These are phyloP conservation scores for Carollia perspicillata DNA, from an alignment of 2,113 vertebrate species.

Conservation along the genomic window DNA sequence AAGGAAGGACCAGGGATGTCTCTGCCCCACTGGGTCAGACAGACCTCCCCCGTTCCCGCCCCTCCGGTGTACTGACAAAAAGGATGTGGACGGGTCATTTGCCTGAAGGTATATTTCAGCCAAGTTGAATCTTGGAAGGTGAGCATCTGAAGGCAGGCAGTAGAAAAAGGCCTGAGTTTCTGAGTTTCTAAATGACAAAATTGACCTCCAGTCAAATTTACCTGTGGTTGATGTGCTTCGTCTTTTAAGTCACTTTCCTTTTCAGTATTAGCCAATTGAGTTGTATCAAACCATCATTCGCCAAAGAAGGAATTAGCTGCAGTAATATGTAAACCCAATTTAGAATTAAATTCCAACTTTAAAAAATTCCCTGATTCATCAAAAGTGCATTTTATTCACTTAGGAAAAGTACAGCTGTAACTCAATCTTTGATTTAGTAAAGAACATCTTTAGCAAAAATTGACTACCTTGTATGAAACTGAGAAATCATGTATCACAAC, in stretches of 20 bases:
- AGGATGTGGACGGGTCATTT: neutral
- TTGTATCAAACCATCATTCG: conserved; percentile 33
- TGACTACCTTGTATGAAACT: conserved; percentile 50
- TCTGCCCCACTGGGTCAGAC: neutral
- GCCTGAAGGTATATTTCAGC: neutral
- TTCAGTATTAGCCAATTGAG: conserved; percentile 32
- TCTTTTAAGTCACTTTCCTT: conserved; percentile 42
- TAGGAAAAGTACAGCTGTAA: conserved; percentile 44
- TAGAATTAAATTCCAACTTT: conserved; percentile 63
- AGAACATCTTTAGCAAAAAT: conserved; percentile 47
- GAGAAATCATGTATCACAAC: conserved; percentile 72
- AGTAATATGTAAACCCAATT: conserved; percentile 56
- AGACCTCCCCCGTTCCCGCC: neutral
- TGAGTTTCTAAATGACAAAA: conserved; percentile 38
- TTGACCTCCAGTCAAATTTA: neutral
- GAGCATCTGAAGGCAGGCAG: conserved; percentile 13
- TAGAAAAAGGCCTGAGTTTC: conserved; percentile 47
- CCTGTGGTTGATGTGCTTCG: neutral
- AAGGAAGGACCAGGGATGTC: neutral
- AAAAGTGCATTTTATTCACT: conserved; percentile 56
- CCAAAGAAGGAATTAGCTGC: conserved; percentile 19
- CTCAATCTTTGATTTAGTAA: conserved; percentile 49
- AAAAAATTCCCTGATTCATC: conserved; percentile 68
- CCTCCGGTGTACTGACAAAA: neutral
- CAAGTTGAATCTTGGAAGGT: neutral